Conservation (phyloP, 2,888 invertebrate species). For the Eumerus sabulonum region DNA sequence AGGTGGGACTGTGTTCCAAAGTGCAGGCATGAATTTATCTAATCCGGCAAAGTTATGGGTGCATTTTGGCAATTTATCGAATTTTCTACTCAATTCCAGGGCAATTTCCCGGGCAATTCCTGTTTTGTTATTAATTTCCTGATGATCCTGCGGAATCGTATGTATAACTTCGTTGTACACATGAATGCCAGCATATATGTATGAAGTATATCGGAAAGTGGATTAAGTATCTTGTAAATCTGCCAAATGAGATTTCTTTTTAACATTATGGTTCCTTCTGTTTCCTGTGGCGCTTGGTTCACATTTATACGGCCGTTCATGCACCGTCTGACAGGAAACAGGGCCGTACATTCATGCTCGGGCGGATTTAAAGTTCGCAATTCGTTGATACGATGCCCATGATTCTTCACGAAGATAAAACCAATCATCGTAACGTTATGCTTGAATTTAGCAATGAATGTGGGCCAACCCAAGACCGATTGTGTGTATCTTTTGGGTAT, state of each 20-base stretch:
- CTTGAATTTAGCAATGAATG: constrained; percentile 45
- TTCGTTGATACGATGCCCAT: constrained; percentile 32
- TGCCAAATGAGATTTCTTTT: constrained; percentile 53
- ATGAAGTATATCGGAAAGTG: constrained; percentile 7
- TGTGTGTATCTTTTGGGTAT: no score
- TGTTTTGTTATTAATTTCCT: constrained; percentile 62
- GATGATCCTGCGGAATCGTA: constrained; percentile 55
- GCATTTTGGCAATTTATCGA: constrained; percentile 49
- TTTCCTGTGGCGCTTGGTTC: constrained; percentile 17
- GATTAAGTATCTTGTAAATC: constrained; percentile 55
- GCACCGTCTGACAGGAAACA: constrained; percentile 13
- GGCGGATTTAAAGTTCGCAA: constrained; percentile 26
- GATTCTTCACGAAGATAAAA: constrained; percentile 37
- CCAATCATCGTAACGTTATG: constrained; percentile 55
- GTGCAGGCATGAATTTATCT: no score
- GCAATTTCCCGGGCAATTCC: constrained; percentile 62
- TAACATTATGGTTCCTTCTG: constrained; percentile 6
- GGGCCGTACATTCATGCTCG: constrained; percentile 30
- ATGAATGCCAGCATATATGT: constrained; percentile 14
- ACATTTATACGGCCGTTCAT: constrained; percentile 40
- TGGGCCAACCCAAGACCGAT: no score
- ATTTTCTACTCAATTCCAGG: constrained; percentile 52
- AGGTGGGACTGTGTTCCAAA: constrained; percentile 26
- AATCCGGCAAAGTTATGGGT: no score
- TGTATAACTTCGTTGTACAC: not conserved